These are phyloP conservation scores for Elysia crispata DNA, from an alignment of 2,888 invertebrate species.

Conservation along the genomic window DNA sequence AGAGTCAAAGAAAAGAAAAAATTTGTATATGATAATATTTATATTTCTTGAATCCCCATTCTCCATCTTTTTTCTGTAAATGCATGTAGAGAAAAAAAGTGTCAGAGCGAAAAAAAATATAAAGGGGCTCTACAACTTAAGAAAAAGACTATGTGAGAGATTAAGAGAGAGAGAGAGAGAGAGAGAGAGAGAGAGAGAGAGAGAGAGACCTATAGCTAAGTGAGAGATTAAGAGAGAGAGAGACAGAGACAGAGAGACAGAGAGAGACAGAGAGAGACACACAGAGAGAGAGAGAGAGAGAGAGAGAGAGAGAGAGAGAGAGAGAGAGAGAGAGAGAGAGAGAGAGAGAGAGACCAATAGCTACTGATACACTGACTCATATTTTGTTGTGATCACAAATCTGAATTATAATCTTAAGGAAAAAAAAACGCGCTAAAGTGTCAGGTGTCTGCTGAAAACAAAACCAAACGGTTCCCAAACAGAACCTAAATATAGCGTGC, in stretches of 20 bases:
- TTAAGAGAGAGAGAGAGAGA: slow-evolving; percentile 7
- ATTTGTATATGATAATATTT: no score
- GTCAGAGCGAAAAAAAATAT: slow-evolving; percentile 52
- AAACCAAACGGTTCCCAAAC: no score
- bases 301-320: not conserved
- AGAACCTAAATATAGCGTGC: not conserved
- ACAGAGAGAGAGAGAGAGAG: not conserved
- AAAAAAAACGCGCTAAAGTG: not conserved
- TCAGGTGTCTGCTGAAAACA: no score
- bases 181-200: no score
- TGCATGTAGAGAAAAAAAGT: not conserved
- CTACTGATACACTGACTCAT: no score
- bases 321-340: not conserved
- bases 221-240: slow-evolving; percentile 26
- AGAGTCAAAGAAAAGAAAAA: no score
- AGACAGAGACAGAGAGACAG: slow-evolving; percentile 19
- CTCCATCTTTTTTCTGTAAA: no score
- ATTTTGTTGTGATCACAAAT: not conserved
- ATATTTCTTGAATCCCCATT: no score
- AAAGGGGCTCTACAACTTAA: no score
- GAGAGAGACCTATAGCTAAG: no score
- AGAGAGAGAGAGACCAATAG: not conserved
- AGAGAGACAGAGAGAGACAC: not conserved
- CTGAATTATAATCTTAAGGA: not conserved
- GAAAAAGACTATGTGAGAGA: no score